phyloP scores from a whole-genome alignment of 2,797 vertebrate genomes.

The Ataeniobius toweri region DNA sequence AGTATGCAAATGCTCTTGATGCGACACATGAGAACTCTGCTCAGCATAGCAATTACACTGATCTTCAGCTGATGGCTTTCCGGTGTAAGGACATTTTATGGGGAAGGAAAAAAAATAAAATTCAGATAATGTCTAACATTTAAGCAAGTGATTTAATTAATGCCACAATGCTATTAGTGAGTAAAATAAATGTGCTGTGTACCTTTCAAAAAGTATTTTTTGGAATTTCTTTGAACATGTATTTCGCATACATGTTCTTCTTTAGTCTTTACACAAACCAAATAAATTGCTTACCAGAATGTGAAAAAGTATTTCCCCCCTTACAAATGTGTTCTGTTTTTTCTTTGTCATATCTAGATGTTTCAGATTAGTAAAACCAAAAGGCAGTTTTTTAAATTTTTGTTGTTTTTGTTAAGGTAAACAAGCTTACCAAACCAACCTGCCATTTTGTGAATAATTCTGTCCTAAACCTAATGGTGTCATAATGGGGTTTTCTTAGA shows the following conservation, averaged over 20 bases:
- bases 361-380: not conserved
- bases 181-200: not conserved
- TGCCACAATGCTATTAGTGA: not conserved
- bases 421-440: not conserved
- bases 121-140: conserved; percentile 29
- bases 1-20: conserved; percentile 56
- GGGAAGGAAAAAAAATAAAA: not conserved
- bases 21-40: conserved; percentile 42
- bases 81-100: conserved; percentile 17
- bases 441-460: no score
- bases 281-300: not conserved
- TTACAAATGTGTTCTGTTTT: not conserved
- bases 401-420: not conserved
- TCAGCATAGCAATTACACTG: conserved; percentile 46
- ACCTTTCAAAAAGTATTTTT: not conserved
- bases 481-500: no score
- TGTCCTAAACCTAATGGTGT: no score
- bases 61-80: conserved; percentile 50
- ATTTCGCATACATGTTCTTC: conserved; percentile 6
- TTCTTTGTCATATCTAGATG: not conserved
- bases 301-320: not conserved
- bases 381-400: not conserved
- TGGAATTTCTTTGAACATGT: not conserved
- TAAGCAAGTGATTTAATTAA: conserved; percentile 17
- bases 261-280: not conserved